Evolutionary conservation across 64 coral and sea anemone genomes (phyloP), one percentile per base, ranked within the genome.

Genomic region (Stylophora pistillata): DNA sequence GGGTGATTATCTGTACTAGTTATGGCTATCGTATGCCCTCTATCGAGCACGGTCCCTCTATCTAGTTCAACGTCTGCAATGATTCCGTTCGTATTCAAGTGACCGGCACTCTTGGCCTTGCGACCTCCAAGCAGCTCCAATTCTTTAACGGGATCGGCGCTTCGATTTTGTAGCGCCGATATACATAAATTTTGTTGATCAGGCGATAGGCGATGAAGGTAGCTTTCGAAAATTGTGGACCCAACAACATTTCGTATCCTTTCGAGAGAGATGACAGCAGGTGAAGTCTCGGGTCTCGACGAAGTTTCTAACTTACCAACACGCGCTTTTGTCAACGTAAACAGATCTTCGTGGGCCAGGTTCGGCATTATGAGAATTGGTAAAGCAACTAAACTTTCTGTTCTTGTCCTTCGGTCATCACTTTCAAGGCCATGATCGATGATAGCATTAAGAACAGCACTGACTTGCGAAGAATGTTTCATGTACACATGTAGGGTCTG

Each of bases 401-500:
- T 93, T 93, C 91, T 79, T 66, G 97, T 99, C 89, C 88, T 91
- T 58, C 86, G 93, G 78, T 99, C 85, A 26, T 99, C 97, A 85
- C 97, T 99, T 74, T 99, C 87, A 78, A 99, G 87, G 12, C 97
- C 97, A 74, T 93, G 88, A 87, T 93, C 90, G 63, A 99, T 95
- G 37, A 99, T 95, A 53, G 97, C 93, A 41, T 95, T 95, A 62
- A 99, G 88, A 62, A 95, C 79, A 78, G 76, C 87, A n/a, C 88
- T 85, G 70, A 99, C 88, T 83, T 99, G 85, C 26, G 78, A 88
- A 33, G 97, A 95, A 79, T 85, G 71, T 74, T 95, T 92, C 97
- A 99, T 95, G 97, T 99, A 99, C 21, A 99, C 97, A 83, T 99
- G 97, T n/a, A 99, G 82, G 16, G 97, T 99, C 71, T 99, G 97